Conservation (phyloP, 2,113 vertebrate species). For the Halcyon malimbica region DNA sequence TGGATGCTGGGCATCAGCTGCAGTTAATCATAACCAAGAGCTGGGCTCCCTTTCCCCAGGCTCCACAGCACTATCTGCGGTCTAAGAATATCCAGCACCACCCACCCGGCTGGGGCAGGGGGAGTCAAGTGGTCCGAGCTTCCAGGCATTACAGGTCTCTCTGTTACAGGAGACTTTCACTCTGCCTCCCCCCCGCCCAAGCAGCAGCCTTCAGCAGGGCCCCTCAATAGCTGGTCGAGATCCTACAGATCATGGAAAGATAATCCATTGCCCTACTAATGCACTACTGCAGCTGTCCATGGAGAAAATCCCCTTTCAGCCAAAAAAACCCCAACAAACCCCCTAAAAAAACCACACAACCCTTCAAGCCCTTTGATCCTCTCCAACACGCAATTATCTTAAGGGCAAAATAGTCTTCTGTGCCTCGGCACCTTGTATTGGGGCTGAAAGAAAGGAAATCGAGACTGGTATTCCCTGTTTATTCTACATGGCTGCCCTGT, state of each 20-base stretch:
- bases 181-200: conserved; percentile 10
- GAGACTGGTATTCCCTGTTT: conserved; percentile 50
- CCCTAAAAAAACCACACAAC: not conserved
- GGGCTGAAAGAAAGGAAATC: conserved; percentile 47
- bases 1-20: conserved; percentile 42
- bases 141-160: not conserved
- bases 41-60: not conserved
- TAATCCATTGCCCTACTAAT: conserved; percentile 68
- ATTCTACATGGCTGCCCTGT: conserved; percentile 53
- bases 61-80: not conserved
- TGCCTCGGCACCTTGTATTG: not conserved
- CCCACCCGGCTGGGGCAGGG: not conserved
- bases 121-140: not conserved
- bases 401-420: conserved; percentile 57
- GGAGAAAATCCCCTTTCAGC: conserved; percentile 69
- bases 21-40: not conserved
- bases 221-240: conserved; percentile 56
- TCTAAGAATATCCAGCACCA: conserved; percentile 39
- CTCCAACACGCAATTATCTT: conserved; percentile 68
- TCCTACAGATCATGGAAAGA: conserved; percentile 66
- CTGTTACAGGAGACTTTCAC: conserved; percentile 47
- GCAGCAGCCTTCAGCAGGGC: conserved; percentile 43
- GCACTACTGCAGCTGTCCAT: conserved; percentile 67
- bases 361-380: conserved; percentile 65
- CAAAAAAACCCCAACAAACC: not conserved